Base-by-base conservation (phyloP, 1,140 invertebrate species). In the Venustaconcha ellipsiformis region DNA sequence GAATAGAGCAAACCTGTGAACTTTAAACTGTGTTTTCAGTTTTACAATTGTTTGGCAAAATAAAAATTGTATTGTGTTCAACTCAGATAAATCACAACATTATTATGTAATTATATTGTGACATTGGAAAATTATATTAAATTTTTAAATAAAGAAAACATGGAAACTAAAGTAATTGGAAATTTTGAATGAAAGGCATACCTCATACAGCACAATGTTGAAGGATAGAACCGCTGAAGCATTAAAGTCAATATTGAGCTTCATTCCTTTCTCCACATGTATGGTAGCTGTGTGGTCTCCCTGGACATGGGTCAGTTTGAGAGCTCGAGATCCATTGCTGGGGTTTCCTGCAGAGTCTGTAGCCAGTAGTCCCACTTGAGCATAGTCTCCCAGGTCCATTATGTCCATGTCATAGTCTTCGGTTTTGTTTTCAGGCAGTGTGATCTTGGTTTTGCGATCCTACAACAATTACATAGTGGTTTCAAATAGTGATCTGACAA, bases 171-270 rank as follows among this genome's bases (percentile, higher is more conserved):
- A 8, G 8, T 48, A 6, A 48, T 48, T 48, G 37, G 37, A 48
- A 48, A 48, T 11, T 8, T 48, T 48, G 37, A 48, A 48, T 48
- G 37, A 48, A 48, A 48, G 37, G 37, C 37, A 14, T 70, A 85
- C 83, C 79, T 79, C 79, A 72, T 85, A 86, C 14, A 86, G 70
- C 63, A 68, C 76, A 55, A 85, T 78, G 78, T 83, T 78, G 72
- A 86, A 86, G 15, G 85, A 80, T 11, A 86, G 57, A 15, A 78
- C 57, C 2, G 85, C 81, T 23, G 82, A 80, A 18, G 79, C 66
- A 63, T 84, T 79, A 74, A 84, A 85, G 71, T 83, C 82, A 57
- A 86, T 86, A 64, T 85, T 85, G 12, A 86, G 81, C 80, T 80
- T 82, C 80, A 83, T 85, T 48, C 78, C 74, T n/a, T 80, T 70